Evolutionary conservation across 2,113 vertebrate species (phyloP).

Genomic region (Festucalex cinctus): DNA sequence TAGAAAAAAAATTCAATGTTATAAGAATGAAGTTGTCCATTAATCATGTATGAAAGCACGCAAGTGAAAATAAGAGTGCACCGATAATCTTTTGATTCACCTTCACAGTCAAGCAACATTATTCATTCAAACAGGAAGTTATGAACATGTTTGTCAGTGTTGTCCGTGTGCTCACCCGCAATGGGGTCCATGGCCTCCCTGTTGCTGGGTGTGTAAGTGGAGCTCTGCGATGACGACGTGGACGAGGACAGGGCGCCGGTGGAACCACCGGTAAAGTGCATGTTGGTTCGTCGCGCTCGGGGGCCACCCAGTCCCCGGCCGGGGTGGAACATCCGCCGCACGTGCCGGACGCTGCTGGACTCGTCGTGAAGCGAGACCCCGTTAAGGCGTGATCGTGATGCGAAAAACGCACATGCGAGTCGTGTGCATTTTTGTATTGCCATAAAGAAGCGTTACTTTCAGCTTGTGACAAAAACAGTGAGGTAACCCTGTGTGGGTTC

Average conservation of each 20-base stretch:
- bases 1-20: too few relatives aligned
- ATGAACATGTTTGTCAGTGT: not conserved
- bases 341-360: constrained; percentile 97
- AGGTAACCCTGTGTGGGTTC: constrained; percentile 5
- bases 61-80: too few relatives aligned
- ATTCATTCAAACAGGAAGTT: not conserved
- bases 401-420: not conserved
- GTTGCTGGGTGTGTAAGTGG: constrained; percentile 98
- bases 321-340: constrained; percentile 98
- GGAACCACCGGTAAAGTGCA: constrained; percentile 99
- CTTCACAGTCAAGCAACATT: too few relatives aligned
- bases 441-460: not conserved
- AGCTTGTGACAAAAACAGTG: constrained; percentile 4
- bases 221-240: constrained; percentile 91
- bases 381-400: constrained; percentile 73
- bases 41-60: too few relatives aligned
- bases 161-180: constrained; percentile 80
- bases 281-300: constrained; percentile 96
- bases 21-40: too few relatives aligned
- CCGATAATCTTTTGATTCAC: too few relatives aligned
- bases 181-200: constrained; percentile 99
- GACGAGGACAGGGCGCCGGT: constrained; percentile 87
- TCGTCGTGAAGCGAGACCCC: constrained; percentile 76
- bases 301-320: constrained; percentile 93
- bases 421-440: not conserved